These are phyloP conservation scores for Pollicipes pollicipes DNA, from an alignment of 1,140 invertebrate genomes.

Conservation along the genomic window DNA sequence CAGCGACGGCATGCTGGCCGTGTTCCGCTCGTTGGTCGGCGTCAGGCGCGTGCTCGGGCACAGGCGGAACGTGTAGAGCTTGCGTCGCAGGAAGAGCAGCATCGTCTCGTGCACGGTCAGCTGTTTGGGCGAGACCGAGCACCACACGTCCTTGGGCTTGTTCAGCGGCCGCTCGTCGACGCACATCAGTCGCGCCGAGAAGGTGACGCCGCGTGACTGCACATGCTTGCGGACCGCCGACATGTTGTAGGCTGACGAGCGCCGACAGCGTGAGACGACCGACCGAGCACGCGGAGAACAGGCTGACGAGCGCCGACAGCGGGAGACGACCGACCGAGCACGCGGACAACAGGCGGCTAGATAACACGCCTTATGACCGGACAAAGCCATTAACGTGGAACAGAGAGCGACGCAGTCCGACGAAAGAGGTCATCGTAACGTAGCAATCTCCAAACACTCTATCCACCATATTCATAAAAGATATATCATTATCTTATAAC, in stretches of 20 bases:
- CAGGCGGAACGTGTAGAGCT: constrained; percentile 74
- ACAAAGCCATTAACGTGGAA: no score
- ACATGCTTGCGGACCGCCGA: constrained; percentile 71
- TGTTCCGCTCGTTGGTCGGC: constrained; percentile 45
- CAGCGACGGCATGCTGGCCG: constrained; percentile 35
- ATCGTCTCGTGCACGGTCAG: constrained; percentile 81
- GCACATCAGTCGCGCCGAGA: constrained; percentile 60
- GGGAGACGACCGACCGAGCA: no score
- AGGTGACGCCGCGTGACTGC: constrained; percentile 62
- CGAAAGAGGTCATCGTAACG: no score
- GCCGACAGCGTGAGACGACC: constrained; percentile 15
- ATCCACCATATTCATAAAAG: no score
- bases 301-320: neutral
- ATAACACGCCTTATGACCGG: no score
- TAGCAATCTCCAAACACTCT: no score
- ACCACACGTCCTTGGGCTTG: constrained; percentile 69
- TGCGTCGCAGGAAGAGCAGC: constrained; percentile 76
- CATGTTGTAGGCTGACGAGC: constrained; percentile 48
- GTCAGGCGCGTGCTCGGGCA: constrained; percentile 75
- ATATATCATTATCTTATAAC: no score
- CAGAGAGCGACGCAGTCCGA: no score
- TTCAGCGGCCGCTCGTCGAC: constrained; percentile 44
- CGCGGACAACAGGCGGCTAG: no score
- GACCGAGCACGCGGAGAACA: constrained; percentile 10
- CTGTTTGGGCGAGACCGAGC: constrained; percentile 72